These are phyloP conservation scores for Homarus gammarus DNA, from an alignment of 2,888 invertebrate species.

Conservation along the genomic window DNA sequence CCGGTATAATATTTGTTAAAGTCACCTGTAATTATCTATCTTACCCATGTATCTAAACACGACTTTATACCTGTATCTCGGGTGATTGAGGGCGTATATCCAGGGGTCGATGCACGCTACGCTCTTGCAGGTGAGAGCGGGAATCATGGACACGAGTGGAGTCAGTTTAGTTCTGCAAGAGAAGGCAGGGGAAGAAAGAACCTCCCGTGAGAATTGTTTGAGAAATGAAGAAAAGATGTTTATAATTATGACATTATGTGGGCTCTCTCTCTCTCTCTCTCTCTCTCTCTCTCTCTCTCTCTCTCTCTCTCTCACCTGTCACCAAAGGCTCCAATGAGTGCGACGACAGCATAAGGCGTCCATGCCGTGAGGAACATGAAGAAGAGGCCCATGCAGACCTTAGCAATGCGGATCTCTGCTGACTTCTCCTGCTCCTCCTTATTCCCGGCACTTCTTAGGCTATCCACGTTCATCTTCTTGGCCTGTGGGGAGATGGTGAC, in stretches of 20 bases:
- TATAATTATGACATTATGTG: too few relatives aligned
- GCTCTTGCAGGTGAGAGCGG: conserved; percentile 90
- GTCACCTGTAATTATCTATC: too few relatives aligned
- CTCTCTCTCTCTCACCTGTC: conserved; percentile 80
- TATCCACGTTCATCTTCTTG: conserved; percentile 95
- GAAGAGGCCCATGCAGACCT: conserved; percentile 92
- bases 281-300: conserved; percentile 3
- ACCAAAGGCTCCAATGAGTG: conserved; percentile 90
- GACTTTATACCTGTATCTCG: conserved; percentile 87
- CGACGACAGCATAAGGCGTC: conserved; percentile 93
- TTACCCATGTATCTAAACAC: too few relatives aligned
- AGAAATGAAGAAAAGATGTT: too few relatives aligned
- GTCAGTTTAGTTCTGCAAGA: conserved; percentile 81
- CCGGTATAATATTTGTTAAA: too few relatives aligned
- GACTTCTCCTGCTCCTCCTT: conserved; percentile 54
- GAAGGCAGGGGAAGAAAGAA: too few relatives aligned
- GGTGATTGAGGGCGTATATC: conserved; percentile 94
- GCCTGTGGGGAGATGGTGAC: conserved; percentile 83
- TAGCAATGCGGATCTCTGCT: conserved; percentile 89
- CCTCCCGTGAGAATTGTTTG: background rate
- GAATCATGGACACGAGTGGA: conserved; percentile 88
- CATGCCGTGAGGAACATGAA: conserved; percentile 92
- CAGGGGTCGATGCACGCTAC: conserved; percentile 96
- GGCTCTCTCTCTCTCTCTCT: conserved; percentile 12
- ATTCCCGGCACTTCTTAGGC: conserved; percentile 82